Evolutionary conservation across 2,888 invertebrate genomes (phyloP).

Genomic region (Euzophera pinguis): DNA sequence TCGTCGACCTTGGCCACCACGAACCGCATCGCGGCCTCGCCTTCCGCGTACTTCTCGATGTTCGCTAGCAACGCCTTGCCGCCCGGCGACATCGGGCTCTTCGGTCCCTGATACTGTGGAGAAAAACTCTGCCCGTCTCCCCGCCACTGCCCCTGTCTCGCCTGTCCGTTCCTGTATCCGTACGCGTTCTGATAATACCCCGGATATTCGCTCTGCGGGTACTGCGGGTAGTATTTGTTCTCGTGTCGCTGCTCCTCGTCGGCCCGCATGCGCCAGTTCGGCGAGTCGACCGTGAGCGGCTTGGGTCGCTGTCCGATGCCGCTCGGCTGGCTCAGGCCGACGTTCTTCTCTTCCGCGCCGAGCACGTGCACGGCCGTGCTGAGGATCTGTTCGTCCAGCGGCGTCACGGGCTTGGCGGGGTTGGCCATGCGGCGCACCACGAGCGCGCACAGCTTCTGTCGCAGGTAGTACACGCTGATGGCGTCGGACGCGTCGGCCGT

Average conservation of each 20-base stretch:
- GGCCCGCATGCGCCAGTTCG: constrained; percentile 57
- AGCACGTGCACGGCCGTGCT: constrained; percentile 83
- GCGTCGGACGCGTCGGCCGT: constrained; percentile 83
- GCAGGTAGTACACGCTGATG: constrained; percentile 81
- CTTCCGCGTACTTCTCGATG: constrained; percentile 59
- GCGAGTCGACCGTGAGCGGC: constrained; percentile 81
- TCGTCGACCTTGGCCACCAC: constrained; percentile 82
- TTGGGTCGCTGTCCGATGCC: constrained; percentile 89
- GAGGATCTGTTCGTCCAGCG: constrained; percentile 84
- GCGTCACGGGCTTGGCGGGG: constrained; percentile 77
- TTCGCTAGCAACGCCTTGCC: constrained; percentile 58
- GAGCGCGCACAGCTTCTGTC: constrained; percentile 86
- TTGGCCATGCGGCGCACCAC: constrained; percentile 82
- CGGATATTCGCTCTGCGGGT: constrained; percentile 40
- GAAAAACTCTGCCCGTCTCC: constrained; percentile 43
- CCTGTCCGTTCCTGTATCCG: constrained; percentile 43
- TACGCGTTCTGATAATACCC: constrained; percentile 46
- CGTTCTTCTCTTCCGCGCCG: constrained; percentile 84
- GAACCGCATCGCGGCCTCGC: constrained; percentile 55
- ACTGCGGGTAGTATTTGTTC: constrained; percentile 41
- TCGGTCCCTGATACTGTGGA: constrained; percentile 46
- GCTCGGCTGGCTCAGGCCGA: constrained; percentile 84
- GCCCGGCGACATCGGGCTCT: constrained; percentile 58
- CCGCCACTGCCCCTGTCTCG: constrained; percentile 40
- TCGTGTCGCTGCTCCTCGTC: constrained; percentile 50